phyloP scores from a whole-genome alignment of 2,113 vertebrate species.

The Rhabdomys dilectus region DNA sequence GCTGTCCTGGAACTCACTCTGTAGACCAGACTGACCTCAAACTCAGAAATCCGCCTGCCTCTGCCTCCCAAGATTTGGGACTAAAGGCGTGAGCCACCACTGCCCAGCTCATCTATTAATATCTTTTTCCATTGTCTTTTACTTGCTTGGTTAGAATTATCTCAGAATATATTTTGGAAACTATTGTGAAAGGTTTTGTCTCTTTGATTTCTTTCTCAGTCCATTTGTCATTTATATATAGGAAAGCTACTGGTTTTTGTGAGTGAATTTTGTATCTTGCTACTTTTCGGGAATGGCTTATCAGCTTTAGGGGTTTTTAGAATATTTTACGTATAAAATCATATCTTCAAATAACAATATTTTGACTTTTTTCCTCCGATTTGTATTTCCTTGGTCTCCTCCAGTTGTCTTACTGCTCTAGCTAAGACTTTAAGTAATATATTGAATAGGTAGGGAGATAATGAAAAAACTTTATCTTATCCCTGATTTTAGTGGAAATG shows the following conservation, averaged over 20 bases:
- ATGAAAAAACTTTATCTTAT: neutral
- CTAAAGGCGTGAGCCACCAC: too few relatives aligned
- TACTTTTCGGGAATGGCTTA: neutral
- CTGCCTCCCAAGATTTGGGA: too few relatives aligned
- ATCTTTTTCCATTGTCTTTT: neutral
- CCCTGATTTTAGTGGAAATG: neutral
- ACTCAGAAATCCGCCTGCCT: too few relatives aligned
- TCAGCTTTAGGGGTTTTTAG: neutral
- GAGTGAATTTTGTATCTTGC: neutral
- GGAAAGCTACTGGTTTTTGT: neutral
- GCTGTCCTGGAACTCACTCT: too few relatives aligned
- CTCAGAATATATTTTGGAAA: neutral
- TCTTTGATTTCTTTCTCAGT: neutral
- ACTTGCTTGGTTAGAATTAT: neutral
- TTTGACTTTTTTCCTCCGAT: neutral
- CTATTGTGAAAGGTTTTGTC: neutral
- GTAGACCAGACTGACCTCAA: too few relatives aligned
- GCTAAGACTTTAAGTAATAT: neutral
- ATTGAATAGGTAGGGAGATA: neutral
- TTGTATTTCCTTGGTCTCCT: neutral
- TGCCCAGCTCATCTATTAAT: too few relatives aligned
- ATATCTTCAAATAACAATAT: neutral
- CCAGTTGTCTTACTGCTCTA: neutral
- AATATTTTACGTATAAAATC: neutral
- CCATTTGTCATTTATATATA: neutral